phyloP scores from a whole-genome alignment of 2,113 vertebrate genomes.

The Cyprinodon variegatus region DNA sequence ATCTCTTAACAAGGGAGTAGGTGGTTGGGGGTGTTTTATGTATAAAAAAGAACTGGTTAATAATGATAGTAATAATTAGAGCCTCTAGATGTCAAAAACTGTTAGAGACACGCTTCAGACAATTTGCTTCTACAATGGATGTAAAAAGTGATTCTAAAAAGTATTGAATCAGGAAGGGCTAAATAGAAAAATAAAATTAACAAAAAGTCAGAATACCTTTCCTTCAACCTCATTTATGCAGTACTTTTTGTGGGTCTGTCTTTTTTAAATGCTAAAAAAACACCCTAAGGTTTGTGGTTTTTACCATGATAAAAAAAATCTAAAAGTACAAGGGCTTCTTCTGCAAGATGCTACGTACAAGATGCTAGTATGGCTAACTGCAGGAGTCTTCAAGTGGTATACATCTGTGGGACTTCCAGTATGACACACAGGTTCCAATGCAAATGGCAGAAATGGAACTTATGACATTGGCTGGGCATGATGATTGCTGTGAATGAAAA shows the following conservation, averaged over 20 bases:
- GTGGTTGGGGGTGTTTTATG: no score
- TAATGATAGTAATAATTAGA: no score
- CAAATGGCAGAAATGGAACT: constrained; percentile 71
- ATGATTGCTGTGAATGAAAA: constrained; percentile 67
- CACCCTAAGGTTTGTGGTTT: neutral
- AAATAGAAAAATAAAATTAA: no score
- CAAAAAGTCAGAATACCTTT: neutral
- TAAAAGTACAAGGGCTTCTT: neutral
- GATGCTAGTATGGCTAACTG: constrained; percentile 4
- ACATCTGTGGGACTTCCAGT: constrained; percentile 33
- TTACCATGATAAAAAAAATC: neutral
- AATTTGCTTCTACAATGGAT: no score
- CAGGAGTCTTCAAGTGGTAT: constrained; percentile 17
- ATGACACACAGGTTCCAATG: constrained; percentile 72
- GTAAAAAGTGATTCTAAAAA: no score
- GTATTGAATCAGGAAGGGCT: no score
- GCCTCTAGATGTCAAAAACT: no score
- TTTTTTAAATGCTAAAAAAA: neutral
- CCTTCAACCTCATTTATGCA: neutral
- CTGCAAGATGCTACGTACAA: neutral
- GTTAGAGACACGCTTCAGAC: no score
- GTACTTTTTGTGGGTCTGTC: neutral
- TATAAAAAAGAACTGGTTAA: no score
- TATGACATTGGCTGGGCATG: constrained; percentile 70
- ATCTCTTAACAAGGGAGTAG: no score